These are phyloP conservation scores for Anorthoa munda DNA, from an alignment of 2,888 invertebrate genomes.

Conservation along the genomic window DNA sequence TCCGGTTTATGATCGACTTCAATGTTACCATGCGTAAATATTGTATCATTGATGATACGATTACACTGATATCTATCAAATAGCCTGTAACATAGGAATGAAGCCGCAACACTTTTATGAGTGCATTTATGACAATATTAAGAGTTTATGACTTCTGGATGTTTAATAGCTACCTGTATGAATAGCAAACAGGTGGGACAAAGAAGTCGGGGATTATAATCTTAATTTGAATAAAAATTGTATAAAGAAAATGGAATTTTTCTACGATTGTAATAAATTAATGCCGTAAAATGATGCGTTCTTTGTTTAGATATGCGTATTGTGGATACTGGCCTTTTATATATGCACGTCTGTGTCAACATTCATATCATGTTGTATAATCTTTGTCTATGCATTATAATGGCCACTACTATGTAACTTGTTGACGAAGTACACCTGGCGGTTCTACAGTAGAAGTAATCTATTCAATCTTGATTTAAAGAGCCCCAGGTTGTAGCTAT, in stretches of 20 bases:
- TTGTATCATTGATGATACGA: slow-evolving; percentile 59
- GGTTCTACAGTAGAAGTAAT: no score
- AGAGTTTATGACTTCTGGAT: slow-evolving; percentile 37
- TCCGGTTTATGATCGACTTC: slow-evolving; percentile 36
- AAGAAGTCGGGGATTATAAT: slow-evolving; percentile 41
- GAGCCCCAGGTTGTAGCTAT: no score
- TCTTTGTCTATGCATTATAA: no score
- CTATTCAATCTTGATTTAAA: no score
- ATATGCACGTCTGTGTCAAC: background rate
- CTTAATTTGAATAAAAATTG: slow-evolving; percentile 3
- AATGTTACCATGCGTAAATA: slow-evolving; percentile 53
- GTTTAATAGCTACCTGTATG: slow-evolving; percentile 31
- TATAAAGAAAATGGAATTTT: slow-evolving; percentile 34
- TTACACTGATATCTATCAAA: slow-evolving; percentile 61
- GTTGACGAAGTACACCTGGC: no score
- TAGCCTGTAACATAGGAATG: slow-evolving; percentile 42
- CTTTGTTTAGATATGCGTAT: slow-evolving; percentile 13
- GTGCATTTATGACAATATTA: slow-evolving; percentile 30
- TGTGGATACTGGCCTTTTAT: background rate
- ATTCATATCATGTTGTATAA: no score
- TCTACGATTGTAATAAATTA: slow-evolving; percentile 10
- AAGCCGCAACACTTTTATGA: slow-evolving; percentile 41
- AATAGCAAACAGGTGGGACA: slow-evolving; percentile 52
- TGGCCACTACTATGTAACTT: no score
- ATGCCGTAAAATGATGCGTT: slow-evolving; percentile 3